These are phyloP conservation scores for Lottia gigantea DNA, from an alignment of 2,888 invertebrate genomes.

Conservation along the genomic window DNA sequence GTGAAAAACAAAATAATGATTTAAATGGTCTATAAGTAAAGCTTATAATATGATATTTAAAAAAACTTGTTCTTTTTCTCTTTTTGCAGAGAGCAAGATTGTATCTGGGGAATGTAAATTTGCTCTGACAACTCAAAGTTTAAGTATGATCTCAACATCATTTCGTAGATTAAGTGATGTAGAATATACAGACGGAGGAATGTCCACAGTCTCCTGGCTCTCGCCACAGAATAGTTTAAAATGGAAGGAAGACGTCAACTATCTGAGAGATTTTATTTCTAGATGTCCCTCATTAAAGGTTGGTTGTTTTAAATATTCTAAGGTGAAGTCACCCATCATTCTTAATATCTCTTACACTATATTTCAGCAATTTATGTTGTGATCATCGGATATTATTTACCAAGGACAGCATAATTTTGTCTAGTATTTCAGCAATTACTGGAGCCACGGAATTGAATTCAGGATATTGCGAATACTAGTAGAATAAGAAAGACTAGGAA, in stretches of 20 bases:
- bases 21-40: too few relatives aligned
- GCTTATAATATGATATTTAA: too few relatives aligned
- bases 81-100: constrained; percentile 52
- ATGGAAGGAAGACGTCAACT: constrained; percentile 44
- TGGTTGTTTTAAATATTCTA: constrained; percentile 13
- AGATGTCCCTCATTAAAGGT: constrained; percentile 58
- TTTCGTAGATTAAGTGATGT: constrained; percentile 42
- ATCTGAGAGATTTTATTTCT: constrained; percentile 52
- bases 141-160: constrained; percentile 43
- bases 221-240: constrained; percentile 22
- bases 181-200: constrained; percentile 7
- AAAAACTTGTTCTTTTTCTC: background rate
- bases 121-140: constrained; percentile 55
- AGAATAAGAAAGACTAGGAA: too few relatives aligned
- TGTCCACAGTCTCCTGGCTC: constrained; percentile 3
- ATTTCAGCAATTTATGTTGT: too few relatives aligned
- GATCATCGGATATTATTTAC: too few relatives aligned
- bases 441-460: too few relatives aligned
- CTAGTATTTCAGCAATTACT: too few relatives aligned
- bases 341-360: too few relatives aligned
- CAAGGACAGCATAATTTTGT: too few relatives aligned
- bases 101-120: constrained; percentile 52
- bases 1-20: too few relatives aligned
- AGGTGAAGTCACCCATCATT: too few relatives aligned
- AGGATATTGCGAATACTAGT: too few relatives aligned